Evolutionary conservation across 2,797 vertebrate species (phyloP), one percentile per base, ranked within the genome.

Genomic region (Cyprinodon diabolis): DNA sequence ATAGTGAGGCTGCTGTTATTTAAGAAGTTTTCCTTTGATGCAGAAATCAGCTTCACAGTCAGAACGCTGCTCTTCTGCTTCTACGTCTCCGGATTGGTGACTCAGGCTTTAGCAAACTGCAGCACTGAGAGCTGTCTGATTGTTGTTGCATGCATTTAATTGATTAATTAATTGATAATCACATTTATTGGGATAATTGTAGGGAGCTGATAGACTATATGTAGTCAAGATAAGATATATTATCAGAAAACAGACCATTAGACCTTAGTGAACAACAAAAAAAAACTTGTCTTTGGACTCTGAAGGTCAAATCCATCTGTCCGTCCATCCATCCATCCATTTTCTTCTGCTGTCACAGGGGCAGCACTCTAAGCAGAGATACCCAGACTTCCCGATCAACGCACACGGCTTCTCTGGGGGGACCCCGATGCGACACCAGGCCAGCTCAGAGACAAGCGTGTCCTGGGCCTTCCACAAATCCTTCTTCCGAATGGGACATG

Each of bases 1-100:
- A 77, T 9, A 51, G 51, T 6, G 62, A 48, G 17, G 77, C 4
- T 66, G 76, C 54, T 74, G 68, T 70, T 77, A 54, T 78, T 74
- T 72, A 71, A 60, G 54, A 62, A 66, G 62, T 84, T 69, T 67
- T 71, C 76, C 67, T 57, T 55, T 9, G 15, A 4, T 65, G 65
- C 57, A 49, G 70, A 73, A 71, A 74, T 55, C 21, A 68, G 73
- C 69, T 69, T 1, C 23, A 0, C 11, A 68, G 65, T 63, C 69
- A 56, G 23, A 9, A 71, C 56, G 37, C 2, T 6, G 15, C 45
- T 6, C 8, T 14, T 19, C 54, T 60, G 37, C 45, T 30, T 72
- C 15, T 13, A 6, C 6, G 40, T 11, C 1, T 6, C 17, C 47
- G 48, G 43, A 71, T 68, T 15, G 48, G 5, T 30, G 67, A 71